Percentiles rank a stretch among this genome's conserved stretches.
Conservation (phyloP, 1,140 invertebrate species). For the Ditylenchus dipsaci region DNA sequence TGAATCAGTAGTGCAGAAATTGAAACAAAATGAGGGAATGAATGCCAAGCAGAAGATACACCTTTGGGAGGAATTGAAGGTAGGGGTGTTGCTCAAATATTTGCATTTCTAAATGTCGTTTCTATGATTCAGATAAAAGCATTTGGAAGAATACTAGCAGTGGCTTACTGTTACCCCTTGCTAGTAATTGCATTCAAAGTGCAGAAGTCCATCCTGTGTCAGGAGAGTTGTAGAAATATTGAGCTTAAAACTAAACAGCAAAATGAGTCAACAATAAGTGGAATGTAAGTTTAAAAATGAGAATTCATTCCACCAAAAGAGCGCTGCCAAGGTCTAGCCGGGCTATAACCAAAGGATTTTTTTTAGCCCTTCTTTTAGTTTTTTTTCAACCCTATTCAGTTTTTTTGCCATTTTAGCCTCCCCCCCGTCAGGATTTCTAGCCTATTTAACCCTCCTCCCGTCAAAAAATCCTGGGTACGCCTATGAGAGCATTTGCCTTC, state of each 20-base stretch:
- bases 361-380: too few species aligned
- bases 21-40: constrained; percentile 16
- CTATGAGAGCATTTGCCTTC: too few species aligned
- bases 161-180: constrained; percentile 38
- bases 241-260: constrained; percentile 6
- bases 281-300: constrained; percentile 11
- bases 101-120: too few species aligned
- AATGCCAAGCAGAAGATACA: constrained; percentile 26
- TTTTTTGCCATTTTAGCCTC: too few species aligned
- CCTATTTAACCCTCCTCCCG: too few species aligned
- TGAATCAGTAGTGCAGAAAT: constrained; percentile 15
- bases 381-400: too few species aligned
- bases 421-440: too few species aligned
- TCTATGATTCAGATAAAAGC: constrained; percentile 31
- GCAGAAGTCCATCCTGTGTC: constrained; percentile 47
- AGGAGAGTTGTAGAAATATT: constrained; percentile 30
- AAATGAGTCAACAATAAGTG: background rate
- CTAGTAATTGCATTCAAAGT: constrained; percentile 41
- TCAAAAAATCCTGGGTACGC: too few species aligned
- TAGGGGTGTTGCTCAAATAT: constrained; percentile 4
- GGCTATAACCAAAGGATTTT: too few species aligned
- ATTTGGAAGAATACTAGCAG: constrained; percentile 36
- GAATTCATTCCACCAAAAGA: too few species aligned
- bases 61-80: constrained; percentile 41
- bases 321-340: too few species aligned